Evolutionary conservation across 2,888 invertebrate species (phyloP).

Genomic region (Odontothrips loti): DNA sequence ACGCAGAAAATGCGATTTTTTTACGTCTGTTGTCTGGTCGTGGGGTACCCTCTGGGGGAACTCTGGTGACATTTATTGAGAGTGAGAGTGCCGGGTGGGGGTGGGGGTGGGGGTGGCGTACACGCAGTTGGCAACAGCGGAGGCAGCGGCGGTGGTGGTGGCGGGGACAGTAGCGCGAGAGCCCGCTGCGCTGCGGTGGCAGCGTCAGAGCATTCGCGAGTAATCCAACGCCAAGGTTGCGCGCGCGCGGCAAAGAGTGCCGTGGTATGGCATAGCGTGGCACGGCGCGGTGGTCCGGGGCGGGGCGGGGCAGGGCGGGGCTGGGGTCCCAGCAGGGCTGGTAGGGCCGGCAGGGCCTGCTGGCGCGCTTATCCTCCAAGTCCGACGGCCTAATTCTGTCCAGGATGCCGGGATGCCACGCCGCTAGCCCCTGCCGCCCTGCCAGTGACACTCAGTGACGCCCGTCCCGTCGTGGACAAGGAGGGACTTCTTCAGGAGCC

Average conservation of each 20-base stretch:
- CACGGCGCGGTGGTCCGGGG: neutral
- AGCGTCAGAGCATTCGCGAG: conserved; percentile 2
- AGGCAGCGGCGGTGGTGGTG: neutral
- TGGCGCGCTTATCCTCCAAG: too few relatives aligned
- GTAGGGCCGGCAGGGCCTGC: too few relatives aligned
- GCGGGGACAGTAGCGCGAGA: neutral
- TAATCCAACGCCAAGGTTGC: conserved; percentile 22
- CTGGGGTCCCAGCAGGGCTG: too few relatives aligned
- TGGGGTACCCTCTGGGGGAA: neutral
- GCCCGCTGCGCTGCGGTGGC: neutral
- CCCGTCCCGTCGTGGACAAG: too few relatives aligned
- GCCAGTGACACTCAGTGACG: too few relatives aligned
- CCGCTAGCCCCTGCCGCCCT: too few relatives aligned
- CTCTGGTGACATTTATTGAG: neutral
- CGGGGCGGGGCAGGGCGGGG: neutral
- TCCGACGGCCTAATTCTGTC: too few relatives aligned
- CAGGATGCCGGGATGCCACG: too few relatives aligned
- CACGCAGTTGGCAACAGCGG: neutral
- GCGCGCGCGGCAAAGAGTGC: neutral
- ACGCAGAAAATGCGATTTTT: neutral
- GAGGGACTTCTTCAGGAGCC: too few relatives aligned
- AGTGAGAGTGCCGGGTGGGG: neutral
- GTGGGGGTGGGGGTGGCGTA: neutral
- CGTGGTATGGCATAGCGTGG: neutral
- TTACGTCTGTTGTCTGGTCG: too few relatives aligned